A percentile compares a stretch with the other conserved stretches of the same genome.
Conservation (phyloP, 2,888 invertebrate species). For the Nesidiocoris tenuis region DNA sequence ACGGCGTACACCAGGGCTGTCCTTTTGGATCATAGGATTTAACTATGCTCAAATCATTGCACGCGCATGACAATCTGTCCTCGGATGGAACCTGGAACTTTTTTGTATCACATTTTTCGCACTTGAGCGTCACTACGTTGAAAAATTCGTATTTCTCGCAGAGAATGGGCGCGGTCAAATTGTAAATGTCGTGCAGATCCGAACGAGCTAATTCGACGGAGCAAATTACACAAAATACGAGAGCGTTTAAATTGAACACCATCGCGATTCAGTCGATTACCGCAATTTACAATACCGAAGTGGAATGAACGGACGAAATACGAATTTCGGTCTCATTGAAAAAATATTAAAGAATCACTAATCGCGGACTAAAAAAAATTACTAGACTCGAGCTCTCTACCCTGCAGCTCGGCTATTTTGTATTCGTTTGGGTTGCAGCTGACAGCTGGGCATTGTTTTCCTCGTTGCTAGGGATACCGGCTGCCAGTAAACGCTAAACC, state of each 20-base stretch:
- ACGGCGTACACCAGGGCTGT: slow-evolving; percentile 1
- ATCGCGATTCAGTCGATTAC: too few relatives aligned
- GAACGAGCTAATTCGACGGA: too few relatives aligned
- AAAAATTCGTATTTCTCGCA: slow-evolving; percentile 36
- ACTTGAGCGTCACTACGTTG: slow-evolving; percentile 29
- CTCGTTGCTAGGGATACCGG: not conserved
- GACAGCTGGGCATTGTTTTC: not conserved
- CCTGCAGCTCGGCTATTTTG: too few relatives aligned
- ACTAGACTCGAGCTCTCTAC: too few relatives aligned
- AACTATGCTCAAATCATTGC: slow-evolving; percentile 21
- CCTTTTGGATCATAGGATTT: slow-evolving; percentile 10
- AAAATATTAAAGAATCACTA: too few relatives aligned
- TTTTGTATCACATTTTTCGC: slow-evolving; percentile 18
- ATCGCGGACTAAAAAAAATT: too few relatives aligned
- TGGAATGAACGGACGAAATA: too few relatives aligned
- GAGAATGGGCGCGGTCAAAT: not conserved
- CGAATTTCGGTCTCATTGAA: too few relatives aligned
- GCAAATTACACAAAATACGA: too few relatives aligned
- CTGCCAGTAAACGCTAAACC: not conserved
- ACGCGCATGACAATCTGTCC: slow-evolving; percentile 26
- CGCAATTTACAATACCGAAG: too few relatives aligned
- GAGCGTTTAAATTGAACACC: too few relatives aligned
- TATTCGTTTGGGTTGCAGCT: too few relatives aligned
- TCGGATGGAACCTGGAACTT: slow-evolving; percentile 2
- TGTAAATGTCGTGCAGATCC: slow-evolving; percentile 18